phyloP scores from a whole-genome alignment of 2,797 vertebrate genomes.

The Rallus crepitans region DNA sequence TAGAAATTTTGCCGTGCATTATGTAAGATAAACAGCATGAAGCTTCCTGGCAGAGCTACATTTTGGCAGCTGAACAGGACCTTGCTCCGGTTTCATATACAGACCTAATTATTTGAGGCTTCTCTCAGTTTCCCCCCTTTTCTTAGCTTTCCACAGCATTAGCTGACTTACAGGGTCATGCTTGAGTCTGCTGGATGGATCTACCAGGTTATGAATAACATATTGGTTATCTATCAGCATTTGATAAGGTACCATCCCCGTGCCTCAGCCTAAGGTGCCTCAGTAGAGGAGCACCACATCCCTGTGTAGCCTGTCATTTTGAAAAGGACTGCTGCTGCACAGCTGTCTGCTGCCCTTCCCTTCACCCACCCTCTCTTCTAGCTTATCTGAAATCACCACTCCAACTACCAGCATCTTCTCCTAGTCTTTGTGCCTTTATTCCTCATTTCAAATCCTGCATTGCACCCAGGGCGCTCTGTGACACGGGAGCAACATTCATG shows the following conservation, averaged over 20 bases:
- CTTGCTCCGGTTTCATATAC: not conserved
- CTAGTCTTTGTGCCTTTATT: not conserved
- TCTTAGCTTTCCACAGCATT: not conserved
- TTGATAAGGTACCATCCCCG: accelerated
- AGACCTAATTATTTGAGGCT: not conserved
- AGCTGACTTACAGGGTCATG: not conserved
- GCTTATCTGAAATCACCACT: not conserved
- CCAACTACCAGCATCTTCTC: not conserved
- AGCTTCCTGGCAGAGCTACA: not conserved
- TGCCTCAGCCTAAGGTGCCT: not conserved
- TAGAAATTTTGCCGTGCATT: not conserved
- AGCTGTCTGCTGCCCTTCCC: not conserved
- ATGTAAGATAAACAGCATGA: not conserved
- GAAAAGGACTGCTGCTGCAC: not conserved
- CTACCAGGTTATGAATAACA: not conserved
- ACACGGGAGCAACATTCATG: not conserved
- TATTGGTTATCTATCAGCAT: not conserved
- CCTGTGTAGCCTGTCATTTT: not conserved
- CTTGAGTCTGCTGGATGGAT: not conserved
- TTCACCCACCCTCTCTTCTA: not conserved
- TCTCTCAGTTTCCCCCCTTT: not conserved
- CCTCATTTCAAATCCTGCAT: not conserved
- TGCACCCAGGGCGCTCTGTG: not conserved
- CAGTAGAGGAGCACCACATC: not conserved
- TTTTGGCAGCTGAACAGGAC: not conserved